A percentile compares a stretch with the other conserved stretches of the same genome.
Conservation (phyloP, 1,140 invertebrate genomes). For the Diorhabda carinulata region DNA sequence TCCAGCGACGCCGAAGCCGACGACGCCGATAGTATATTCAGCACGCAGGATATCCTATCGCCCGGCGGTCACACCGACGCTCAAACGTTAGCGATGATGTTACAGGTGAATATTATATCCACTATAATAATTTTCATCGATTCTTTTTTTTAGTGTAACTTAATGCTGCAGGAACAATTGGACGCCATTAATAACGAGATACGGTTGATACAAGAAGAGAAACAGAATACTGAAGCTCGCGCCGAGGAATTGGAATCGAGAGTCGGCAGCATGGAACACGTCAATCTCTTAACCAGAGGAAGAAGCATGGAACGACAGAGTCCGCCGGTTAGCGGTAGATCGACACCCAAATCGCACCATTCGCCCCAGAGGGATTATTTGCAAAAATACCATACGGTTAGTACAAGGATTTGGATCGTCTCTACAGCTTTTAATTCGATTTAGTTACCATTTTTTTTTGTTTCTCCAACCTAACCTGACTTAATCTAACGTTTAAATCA, state of each 20-base stretch:
- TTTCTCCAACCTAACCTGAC: too few relatives aligned
- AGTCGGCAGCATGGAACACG: conserved; percentile 91
- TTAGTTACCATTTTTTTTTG: too few relatives aligned
- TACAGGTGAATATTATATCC: conserved; percentile 59
- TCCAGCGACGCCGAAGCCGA: conserved; percentile 76
- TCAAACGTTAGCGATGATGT: conserved; percentile 94
- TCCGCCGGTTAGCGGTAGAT: conserved; percentile 74
- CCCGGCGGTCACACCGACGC: conserved; percentile 80
- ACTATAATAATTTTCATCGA: background rate
- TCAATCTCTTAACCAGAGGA: conserved; percentile 79
- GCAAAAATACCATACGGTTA: conserved; percentile 81
- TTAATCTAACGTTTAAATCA: too few relatives aligned
- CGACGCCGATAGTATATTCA: conserved; percentile 70
- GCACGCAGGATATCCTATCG: conserved; percentile 68
- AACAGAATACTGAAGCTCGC: conserved; percentile 93
- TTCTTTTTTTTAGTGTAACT: background rate
- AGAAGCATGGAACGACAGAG: conserved; percentile 69
- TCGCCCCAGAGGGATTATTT: conserved; percentile 75
- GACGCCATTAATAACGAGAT: conserved; percentile 99
- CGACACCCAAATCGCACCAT: conserved; percentile 72
- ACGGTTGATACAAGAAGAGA: conserved; percentile 94
- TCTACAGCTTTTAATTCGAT: too few relatives aligned
- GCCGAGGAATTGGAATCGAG: conserved; percentile 96
- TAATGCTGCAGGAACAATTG: conserved; percentile 73
- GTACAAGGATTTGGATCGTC: conserved; percentile 23